These are phyloP conservation scores for Neria commutata DNA, from an alignment of 2,888 invertebrate genomes.

Conservation along the genomic window DNA sequence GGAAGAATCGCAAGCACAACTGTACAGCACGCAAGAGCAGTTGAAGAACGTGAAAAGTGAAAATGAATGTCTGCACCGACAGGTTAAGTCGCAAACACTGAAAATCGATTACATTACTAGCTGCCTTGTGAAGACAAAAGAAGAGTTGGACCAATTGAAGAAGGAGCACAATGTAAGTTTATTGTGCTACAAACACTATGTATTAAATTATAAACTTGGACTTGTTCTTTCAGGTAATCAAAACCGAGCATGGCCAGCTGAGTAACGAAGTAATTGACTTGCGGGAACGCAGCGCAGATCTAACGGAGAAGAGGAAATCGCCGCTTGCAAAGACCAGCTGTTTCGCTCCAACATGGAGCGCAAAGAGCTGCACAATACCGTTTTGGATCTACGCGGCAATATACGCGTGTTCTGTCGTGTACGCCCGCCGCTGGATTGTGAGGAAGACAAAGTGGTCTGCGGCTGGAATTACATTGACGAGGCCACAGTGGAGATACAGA, in stretches of 20 bases:
- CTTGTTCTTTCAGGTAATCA: constrained; percentile 42
- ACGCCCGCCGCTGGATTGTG: constrained; percentile 70
- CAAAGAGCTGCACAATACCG: constrained; percentile 70
- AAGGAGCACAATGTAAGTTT: constrained; percentile 44
- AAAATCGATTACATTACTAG: constrained; percentile 51
- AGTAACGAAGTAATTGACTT: constrained; percentile 46
- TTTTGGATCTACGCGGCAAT: constrained; percentile 80
- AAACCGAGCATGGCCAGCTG: constrained; percentile 41
- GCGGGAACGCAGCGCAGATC: constrained; percentile 40
- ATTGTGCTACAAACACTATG: background rate
- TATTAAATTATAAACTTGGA: background rate
- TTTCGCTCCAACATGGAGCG: constrained; percentile 65
- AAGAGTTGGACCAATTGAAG: constrained; percentile 47
- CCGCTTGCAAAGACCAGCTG: constrained; percentile 52
- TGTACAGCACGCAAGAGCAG: constrained; percentile 49
- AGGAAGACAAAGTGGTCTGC: constrained; percentile 58
- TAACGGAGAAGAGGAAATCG: constrained; percentile 42
- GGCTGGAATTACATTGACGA: constrained; percentile 60
- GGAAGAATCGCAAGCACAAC: constrained; percentile 61
- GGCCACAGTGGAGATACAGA: constrained; percentile 57
- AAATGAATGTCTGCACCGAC: constrained; percentile 49
- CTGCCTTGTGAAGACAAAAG: constrained; percentile 46
- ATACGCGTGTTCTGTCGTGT: constrained; percentile 82
- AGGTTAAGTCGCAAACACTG: constrained; percentile 44
- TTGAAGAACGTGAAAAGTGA: constrained; percentile 45